Base-by-base conservation (phyloP, 2,113 vertebrate species). In the Lutjanus erythropterus region DNA sequence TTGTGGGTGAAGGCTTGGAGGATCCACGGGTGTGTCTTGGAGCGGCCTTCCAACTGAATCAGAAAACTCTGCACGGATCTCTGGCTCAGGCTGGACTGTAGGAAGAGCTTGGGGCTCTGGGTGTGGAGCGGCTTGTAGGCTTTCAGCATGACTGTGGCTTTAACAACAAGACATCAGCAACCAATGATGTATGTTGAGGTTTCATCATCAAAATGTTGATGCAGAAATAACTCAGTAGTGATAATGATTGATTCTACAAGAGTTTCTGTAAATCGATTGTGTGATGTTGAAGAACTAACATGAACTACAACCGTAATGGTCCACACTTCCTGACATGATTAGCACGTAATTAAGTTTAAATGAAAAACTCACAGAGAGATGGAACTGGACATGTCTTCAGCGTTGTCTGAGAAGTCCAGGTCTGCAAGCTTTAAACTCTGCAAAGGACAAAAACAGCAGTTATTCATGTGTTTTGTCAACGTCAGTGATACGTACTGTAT, bases 361-460 rank as follows among this genome's bases (percentile, higher is more conserved):
- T 70, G 9, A 42, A 60, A 25, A 71, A 93, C 95, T 93, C 71
- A 95, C 95, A 47, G 29, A 60, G 84, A 89, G 15, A 5, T 23
- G 1, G 50, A 87, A 65, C 37, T 68, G 62, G 66, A 85, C 0
- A 27, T 0, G 23, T 83, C 77, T 25, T 80, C 67, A 25, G 15
- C 21, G 4, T 66, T 77, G 31, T 80, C 71, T 8, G 89, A 74
- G 31, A 46, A 5, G 35, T 91, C 86, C 2, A 94, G 55, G 46
- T 95, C 94, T 39, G 76, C 70, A 23, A 94, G 78, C 19, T 91
- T 95, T 80, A 96, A 89, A 75, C 90, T 86, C 95, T 95, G 82
- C 3, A 61, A 71, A 77, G 6, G 18, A 73, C 59, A 86, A 69
- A 77, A 62, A 18, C 1, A n/a, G 50, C 10, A 61, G 21, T 11